Evolutionary conservation across 2,888 invertebrate genomes (phyloP), one percentile per base, ranked within the genome.

Genomic region (Agriopis marginaria): DNA sequence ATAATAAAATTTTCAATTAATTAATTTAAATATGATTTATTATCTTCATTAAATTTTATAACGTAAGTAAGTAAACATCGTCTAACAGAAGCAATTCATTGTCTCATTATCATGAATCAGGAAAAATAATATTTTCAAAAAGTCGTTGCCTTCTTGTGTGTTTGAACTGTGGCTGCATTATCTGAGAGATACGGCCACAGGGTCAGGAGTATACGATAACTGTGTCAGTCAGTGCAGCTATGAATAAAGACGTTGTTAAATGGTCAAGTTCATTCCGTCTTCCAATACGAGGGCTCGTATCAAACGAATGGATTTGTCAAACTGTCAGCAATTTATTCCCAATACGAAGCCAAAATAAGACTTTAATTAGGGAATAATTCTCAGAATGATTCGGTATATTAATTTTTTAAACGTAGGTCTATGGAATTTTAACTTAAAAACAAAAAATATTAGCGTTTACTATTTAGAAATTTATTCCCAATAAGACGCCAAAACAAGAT

Each of bases 211-310:
- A 59, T 44, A 56, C 78, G 80, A 84, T 82, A 85, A 82, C 82
- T 79, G 80, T 79, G 79, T 77, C 87, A 90, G 92, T 90, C 91
- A 90, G 83, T 91, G 89, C 88, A 90, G 84, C 86, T 81, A 72
- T 68, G 80, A 84, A 86, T 83, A 85, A 77, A 84, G 81, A 82
- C 79, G 83, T 80, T 77, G 77, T 83, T 81, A 81, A 79, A 75
- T 89, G 90, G 93, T 91, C 93, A 94, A 94, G 93, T 93, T 93
- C 92, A 90, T 75, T 81, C 76, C 66, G 70, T 17, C 17, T 60
- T 68, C 63, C 67, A 68, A 74, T 71, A 71, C 63, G 73, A 54
- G 54, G 66, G 56, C n/a, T 56, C 40, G 51, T 11, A 32, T 9
- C 55, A 49, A 60, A 55, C 50, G 55, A 55, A 59, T 54, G 70